Evolutionary conservation across 2,888 invertebrate species (phyloP).

Genomic region (Drosophila limbata): DNA sequence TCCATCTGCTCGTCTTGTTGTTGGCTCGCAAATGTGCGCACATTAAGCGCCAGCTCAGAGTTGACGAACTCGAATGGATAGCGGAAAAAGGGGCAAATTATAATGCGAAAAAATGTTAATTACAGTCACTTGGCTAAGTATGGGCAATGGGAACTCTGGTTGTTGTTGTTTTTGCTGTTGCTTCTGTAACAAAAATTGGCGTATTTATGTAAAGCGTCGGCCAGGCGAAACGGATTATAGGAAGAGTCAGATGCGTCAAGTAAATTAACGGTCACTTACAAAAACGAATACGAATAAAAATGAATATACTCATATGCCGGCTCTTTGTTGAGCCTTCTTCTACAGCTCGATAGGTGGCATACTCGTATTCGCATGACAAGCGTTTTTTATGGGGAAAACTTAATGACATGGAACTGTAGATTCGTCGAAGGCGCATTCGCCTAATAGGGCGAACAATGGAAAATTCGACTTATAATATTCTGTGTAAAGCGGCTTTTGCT

Average conservation of each 20-base stretch:
- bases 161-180: conserved; percentile 3
- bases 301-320: conserved; percentile 21
- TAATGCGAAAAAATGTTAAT: conserved; percentile 76
- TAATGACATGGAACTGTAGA: conserved; percentile 68
- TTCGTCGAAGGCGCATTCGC: conserved; percentile 15
- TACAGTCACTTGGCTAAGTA: conserved; percentile 62
- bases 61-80: conserved; percentile 41
- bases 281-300: conserved; percentile 10
- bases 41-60: conserved; percentile 68
- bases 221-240: conserved; percentile 76
- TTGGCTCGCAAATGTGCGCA: conserved; percentile 60
- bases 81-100: conserved; percentile 74
- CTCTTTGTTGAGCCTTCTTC: conserved; percentile 50
- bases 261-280: conserved; percentile 74
- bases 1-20: conserved; percentile 15
- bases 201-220: conserved; percentile 68
- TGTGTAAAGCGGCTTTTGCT: conserved; percentile 25
- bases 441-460: conserved; percentile 32
- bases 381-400: conserved; percentile 56
- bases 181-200: conserved; percentile 64
- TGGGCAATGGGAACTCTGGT: conserved; percentile 39
- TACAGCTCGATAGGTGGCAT: conserved; percentile 32
- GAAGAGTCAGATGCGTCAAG: conserved; percentile 39
- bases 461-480: conserved; percentile 25
- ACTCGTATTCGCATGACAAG: conserved; percentile 53